phyloP scores from a whole-genome alignment of 2,797 vertebrate genomes.

The Dendrocincla tyrannina region DNA sequence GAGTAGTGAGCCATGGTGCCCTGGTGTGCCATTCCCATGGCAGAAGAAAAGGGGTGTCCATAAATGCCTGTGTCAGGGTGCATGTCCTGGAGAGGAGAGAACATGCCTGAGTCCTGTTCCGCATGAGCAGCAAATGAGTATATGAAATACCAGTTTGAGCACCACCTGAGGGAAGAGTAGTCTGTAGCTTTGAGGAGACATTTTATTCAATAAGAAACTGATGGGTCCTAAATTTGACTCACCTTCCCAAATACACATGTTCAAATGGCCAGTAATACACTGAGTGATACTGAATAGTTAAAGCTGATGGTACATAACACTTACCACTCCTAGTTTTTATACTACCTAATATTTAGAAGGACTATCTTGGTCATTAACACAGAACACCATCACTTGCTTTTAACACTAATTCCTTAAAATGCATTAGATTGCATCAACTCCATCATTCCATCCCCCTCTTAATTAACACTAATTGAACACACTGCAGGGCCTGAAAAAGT shows the following conservation, averaged over 20 bases:
- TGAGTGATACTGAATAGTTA: background rate
- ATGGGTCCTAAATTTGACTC: background rate
- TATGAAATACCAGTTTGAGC: background rate
- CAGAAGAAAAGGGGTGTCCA: background rate
- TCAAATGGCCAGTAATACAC: background rate
- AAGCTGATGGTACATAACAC: background rate
- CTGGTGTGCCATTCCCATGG: background rate
- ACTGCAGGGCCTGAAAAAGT: background rate
- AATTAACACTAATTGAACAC: slow-evolving; percentile 33
- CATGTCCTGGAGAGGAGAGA: background rate
- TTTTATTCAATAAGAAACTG: background rate
- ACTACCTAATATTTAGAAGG: background rate
- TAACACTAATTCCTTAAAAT: background rate
- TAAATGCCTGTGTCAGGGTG: background rate
- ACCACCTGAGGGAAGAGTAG: background rate
- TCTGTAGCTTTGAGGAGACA: background rate
- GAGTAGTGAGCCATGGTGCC: background rate
- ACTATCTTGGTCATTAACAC: background rate
- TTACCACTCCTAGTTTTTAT: background rate
- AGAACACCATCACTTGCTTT: background rate
- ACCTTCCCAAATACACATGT: background rate
- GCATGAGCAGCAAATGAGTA: background rate
- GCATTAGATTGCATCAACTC: background rate
- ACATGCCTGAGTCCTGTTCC: background rate
- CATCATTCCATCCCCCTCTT: background rate